Base-by-base conservation (phyloP, 2,113 vertebrate species). In the Chamaetylas fuelleborni region DNA sequence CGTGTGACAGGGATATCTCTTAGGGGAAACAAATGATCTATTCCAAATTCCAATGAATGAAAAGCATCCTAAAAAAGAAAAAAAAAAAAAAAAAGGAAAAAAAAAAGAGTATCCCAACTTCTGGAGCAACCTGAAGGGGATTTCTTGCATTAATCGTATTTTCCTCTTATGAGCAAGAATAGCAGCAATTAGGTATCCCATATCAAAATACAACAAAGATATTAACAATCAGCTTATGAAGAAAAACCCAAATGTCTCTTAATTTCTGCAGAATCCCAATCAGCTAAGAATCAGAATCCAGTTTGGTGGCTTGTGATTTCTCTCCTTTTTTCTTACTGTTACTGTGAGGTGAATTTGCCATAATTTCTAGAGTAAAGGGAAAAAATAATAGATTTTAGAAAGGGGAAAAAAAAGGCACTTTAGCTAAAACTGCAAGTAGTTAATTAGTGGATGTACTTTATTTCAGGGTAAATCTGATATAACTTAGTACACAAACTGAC, bases 381-480 rank as follows among this genome's bases (percentile, higher is more conserved):
- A 34, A 89, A 92, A 72, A 47, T 2, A 36, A 31, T 1, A 47
- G 56, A 28, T 64, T 67, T n/a, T 65, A 25, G 20, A 51, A 71
- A 43, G 3, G 3, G 3, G 7, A 12, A 16, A 24, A 19, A 54
- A 12, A 65, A 19, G 14, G 5, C 33, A 62, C 28, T 19, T 80
- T 48, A 38, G 19, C 18, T 90, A 72, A 91, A 42, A 94, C 22
- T 69, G 31, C 40, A 91, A 81, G 14, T 76, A 93, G 34, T 18
- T 91, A 95, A 96, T 93, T 86, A 93, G 57, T 51, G 48, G 19
- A 36, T 29, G 19, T 16, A n/a, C 33, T 91, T 51, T 33, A 40
- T 81, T 92, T 38, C 85, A 90, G 34, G 88, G 58, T 72, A 83
- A 72, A 93, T 72, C 72, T 91, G 73, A 38, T 79, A 64, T 92